phyloP scores from a whole-genome alignment of 37 sponge, comb jelly and placozoan species.

The Corticium candelabrum region DNA sequence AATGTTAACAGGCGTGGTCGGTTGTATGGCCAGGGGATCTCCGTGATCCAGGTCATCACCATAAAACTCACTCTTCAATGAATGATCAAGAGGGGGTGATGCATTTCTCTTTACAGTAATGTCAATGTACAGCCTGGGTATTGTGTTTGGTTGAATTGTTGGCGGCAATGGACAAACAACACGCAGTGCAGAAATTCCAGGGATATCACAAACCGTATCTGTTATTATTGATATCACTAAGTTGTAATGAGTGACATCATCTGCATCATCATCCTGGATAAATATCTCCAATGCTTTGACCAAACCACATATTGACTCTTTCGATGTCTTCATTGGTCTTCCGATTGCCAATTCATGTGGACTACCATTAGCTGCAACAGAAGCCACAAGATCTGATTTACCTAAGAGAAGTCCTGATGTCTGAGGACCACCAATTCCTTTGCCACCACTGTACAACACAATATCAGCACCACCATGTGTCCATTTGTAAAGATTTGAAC shows the following conservation, averaged over 20 bases:
- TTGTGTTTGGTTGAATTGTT: background rate
- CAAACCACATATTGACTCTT: background rate
- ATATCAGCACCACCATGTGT: background rate
- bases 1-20: background rate
- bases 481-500: background rate
- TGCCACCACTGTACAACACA: slow-evolving; percentile 6
- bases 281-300: background rate
- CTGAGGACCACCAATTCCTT: background rate
- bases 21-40: background rate
- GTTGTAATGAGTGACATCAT: background rate
- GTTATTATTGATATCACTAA: background rate
- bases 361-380: background rate
- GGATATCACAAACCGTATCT: background rate
- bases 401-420: background rate
- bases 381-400: background rate
- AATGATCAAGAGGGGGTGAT: background rate
- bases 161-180: background rate
- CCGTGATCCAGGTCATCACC: background rate
- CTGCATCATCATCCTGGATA: background rate
- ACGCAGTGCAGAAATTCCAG: background rate
- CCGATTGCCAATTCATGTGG: background rate
- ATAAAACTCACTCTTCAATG: background rate
- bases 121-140: slow-evolving; percentile 1
- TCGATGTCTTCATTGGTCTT: slow-evolving; percentile 6
- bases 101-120: background rate